Evolutionary conservation across 1,140 invertebrate genomes (phyloP), one percentile per base, ranked within the genome.

Genomic region (Drosophila azteca): DNA sequence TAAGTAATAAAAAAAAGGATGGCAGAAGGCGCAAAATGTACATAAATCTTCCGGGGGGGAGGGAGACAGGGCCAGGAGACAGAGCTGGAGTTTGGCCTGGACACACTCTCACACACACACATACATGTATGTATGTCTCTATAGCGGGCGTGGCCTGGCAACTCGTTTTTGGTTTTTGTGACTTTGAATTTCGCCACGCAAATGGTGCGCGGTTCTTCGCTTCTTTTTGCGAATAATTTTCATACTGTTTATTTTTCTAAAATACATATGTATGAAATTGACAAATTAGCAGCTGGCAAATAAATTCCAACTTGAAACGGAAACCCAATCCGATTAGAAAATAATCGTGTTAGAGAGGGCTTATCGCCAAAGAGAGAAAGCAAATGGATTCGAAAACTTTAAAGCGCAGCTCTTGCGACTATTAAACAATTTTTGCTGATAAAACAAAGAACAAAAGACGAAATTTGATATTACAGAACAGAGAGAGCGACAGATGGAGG

Each of bases 151-250:
- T 77, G 72, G 73, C 52, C 52, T 68, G 73, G 63, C 73, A 76
- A 69, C 73, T 61, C 72, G 72, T 76, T 77, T 62, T 55, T 58
- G 53, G 53, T 39, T 39, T 39, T 39, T 39, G 35, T 39, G 65
- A 74, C 77, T 85, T 84, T 85, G 77, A 84, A 84, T 88, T 87
- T 88, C 75, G 83, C 82, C 82, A 85, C 82, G 72, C 65, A 84
- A 84, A 84, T 79, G 67, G 60, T 70, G 62, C 3, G 66, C 66
- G 65, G 50, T 67, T 62, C 75, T 85, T 85, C 75, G 57, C 66
- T 80, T 79, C 57, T 72, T 50, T 67, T 61, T 65, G 63, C 62
- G 60, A 49, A 54, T 51, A 59, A 61, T 55, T 81, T 70, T 82
- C 11, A 39, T 39, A 13, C 62, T 87, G 79, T 77, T 82, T 73